These are phyloP conservation scores for Luperina testacea DNA, from an alignment of 2,888 invertebrate species.

Conservation along the genomic window DNA sequence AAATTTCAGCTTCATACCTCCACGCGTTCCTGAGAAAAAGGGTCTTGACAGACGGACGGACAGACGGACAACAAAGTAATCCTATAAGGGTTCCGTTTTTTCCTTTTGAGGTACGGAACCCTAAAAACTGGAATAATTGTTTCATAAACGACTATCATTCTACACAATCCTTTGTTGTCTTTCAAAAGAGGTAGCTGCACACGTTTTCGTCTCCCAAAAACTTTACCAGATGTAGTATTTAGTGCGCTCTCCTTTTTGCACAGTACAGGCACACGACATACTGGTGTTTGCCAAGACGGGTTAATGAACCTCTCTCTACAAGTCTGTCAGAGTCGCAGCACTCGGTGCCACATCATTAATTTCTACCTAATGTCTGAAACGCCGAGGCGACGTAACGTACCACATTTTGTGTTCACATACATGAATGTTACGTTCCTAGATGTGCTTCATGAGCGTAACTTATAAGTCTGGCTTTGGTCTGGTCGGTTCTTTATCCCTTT, in stretches of 20 bases:
- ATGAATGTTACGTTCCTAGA: conserved; percentile 51
- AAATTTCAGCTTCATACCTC: too few species aligned
- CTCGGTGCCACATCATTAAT: conserved; percentile 85
- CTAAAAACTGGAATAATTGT: background rate
- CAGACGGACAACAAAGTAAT: too few species aligned
- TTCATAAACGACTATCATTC: background rate
- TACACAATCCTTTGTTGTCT: background rate
- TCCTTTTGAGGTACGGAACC: too few species aligned
- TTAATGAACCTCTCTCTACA: conserved; percentile 78
- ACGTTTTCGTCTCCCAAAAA: conserved; percentile 5
- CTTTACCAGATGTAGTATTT: conserved; percentile 25
- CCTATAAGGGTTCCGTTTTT: too few species aligned
- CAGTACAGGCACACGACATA: conserved; percentile 24
- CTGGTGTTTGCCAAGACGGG: conserved; percentile 71
- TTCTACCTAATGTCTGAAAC: conserved; percentile 84
- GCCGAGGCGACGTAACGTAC: conserved; percentile 75
- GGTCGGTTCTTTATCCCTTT: background rate
- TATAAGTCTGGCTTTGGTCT: conserved; percentile 4
- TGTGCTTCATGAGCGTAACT: conserved; percentile 30
- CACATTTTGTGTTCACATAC: conserved; percentile 80
- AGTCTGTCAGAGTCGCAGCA: conserved; percentile 79
- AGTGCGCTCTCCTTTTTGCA: conserved; percentile 15
- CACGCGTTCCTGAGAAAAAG: too few species aligned
- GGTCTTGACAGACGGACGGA: too few species aligned
- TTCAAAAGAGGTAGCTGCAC: background rate